Conservation (phyloP, 2,113 vertebrate species). For the Chionodraco myersi region DNA sequence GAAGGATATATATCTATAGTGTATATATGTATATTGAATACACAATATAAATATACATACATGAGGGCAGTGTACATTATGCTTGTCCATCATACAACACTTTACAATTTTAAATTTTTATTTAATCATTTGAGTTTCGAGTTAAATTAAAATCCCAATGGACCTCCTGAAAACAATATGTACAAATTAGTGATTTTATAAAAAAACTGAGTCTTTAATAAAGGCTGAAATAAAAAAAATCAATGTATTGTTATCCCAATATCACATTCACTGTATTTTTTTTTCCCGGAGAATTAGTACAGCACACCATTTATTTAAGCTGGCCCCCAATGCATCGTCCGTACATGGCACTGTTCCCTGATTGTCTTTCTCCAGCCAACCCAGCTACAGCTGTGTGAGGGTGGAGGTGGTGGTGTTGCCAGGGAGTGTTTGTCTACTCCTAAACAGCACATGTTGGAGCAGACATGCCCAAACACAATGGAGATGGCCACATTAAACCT, state of each 20-base stretch:
- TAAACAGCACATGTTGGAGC: constrained; percentile 22
- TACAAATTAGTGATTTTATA: no score
- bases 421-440: constrained; percentile 18
- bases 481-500: constrained; percentile 2
- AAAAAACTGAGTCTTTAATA: no score
- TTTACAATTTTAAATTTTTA: no score
- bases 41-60: no score
- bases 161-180: no score
- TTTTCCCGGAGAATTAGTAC: not conserved
- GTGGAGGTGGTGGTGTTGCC: constrained; percentile 16
- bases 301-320: constrained; percentile 12
- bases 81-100: no score
- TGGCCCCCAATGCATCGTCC: constrained; percentile 22
- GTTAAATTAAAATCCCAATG: no score
- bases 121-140: no score
- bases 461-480: constrained; percentile 24
- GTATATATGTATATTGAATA: no score
- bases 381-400: constrained; percentile 28
- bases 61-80: no score
- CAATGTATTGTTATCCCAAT: not conserved
- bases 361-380: constrained; percentile 30
- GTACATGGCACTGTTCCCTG: constrained; percentile 35
- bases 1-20: no score
- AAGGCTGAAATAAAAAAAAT: no score
- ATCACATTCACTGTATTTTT: constrained; percentile 1